Evolutionary conservation across 2,888 invertebrate species (phyloP).

Genomic region (Ischnura elegans): DNA sequence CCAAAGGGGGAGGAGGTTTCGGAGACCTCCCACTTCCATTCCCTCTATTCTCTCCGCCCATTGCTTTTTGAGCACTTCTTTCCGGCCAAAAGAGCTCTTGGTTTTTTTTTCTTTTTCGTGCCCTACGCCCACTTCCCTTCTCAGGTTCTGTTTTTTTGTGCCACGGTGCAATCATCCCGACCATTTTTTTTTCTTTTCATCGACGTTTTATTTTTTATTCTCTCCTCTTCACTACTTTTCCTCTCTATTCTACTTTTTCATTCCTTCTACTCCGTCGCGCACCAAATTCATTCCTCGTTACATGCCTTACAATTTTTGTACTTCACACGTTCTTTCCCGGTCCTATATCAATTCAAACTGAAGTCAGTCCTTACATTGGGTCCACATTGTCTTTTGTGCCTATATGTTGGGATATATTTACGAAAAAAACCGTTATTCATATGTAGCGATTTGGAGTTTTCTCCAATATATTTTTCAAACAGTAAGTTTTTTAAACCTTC

Average conservation of each 20-base stretch:
- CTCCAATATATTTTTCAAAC: too few relatives aligned
- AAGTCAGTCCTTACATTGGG: too few relatives aligned
- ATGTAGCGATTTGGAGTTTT: too few relatives aligned
- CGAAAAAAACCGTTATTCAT: too few relatives aligned
- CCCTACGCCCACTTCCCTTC: constrained; percentile 23
- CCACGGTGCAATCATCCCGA: not conserved
- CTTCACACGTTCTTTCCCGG: too few relatives aligned
- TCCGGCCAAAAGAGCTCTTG: constrained; percentile 29
- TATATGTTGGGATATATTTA: too few relatives aligned
- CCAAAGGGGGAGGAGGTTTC: not conserved
- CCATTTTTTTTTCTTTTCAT: not conserved
- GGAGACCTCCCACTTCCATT: not conserved
- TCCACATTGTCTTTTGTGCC: too few relatives aligned
- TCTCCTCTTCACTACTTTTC: not conserved
- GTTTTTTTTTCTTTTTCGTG: not conserved
- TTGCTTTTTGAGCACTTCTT: constrained; percentile 38
- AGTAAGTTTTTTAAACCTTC: too few relatives aligned
- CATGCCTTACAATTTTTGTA: too few relatives aligned
- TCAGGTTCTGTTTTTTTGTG: not conserved
- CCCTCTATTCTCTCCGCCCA: not conserved
- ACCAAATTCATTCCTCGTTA: not conserved
- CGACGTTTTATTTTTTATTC: not conserved
- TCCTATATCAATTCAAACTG: too few relatives aligned
- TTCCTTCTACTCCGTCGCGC: not conserved
- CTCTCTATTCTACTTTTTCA: not conserved